These are phyloP conservation scores for Aphodius sticticus DNA, from an alignment of 2,888 invertebrate genomes.

Conservation along the genomic window DNA sequence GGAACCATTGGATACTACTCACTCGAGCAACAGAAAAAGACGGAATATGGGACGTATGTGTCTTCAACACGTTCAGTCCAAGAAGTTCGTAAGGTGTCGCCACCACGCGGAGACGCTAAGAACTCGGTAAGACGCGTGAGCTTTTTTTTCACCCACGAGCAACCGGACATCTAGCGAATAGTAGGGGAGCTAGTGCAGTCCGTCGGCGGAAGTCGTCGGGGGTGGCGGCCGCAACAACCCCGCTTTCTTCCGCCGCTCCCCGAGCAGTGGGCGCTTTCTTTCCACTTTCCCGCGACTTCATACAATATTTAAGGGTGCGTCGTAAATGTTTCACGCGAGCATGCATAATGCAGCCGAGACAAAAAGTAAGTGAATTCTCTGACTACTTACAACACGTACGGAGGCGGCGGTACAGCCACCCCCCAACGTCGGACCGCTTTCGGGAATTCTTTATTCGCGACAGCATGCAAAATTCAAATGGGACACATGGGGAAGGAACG, in stretches of 20 bases:
- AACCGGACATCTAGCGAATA: conserved; percentile 58
- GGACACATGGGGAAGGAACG: not conserved
- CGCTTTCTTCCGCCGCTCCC: not conserved
- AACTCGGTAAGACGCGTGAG: conserved; percentile 50
- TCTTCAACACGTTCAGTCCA: not conserved
- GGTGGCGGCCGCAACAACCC: conserved; percentile 5
- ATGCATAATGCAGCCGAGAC: conserved; percentile 26
- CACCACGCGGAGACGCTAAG: conserved; percentile 53
- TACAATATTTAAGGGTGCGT: conserved; percentile 20
- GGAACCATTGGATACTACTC: too few relatives aligned
- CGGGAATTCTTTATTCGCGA: conserved; percentile 4
- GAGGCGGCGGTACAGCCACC: conserved; percentile 8
- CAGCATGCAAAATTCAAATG: not conserved
- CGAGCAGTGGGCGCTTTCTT: conserved; percentile 15
- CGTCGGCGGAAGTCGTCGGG: conserved; percentile 15
- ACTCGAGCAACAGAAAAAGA: not conserved
- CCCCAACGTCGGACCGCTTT: not conserved
- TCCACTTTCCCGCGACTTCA: conserved; percentile 12
- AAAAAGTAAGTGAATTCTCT: conserved; percentile 27
- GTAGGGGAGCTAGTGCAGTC: conserved; percentile 52
- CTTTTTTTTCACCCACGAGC: conserved; percentile 47
- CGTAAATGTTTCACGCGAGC: conserved; percentile 28
- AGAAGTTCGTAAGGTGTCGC: conserved; percentile 53
- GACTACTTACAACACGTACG: conserved; percentile 28
- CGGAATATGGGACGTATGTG: not conserved